These are phyloP conservation scores for Tenualosa thibaudeaui DNA, from an alignment of 2,797 vertebrate species.

Conservation along the genomic window DNA sequence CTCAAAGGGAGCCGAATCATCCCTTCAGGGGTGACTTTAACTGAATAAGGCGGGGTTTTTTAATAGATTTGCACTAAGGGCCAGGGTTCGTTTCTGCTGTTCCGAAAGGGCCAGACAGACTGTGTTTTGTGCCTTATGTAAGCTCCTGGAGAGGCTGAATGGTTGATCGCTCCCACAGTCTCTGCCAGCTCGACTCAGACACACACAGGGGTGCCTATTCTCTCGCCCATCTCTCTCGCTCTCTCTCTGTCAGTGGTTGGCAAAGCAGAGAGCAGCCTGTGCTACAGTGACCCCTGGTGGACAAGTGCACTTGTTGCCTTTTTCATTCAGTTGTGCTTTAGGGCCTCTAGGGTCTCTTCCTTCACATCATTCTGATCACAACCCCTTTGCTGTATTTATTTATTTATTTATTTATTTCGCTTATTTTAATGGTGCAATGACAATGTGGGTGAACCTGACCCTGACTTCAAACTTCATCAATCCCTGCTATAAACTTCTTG, in stretches of 20 bases:
- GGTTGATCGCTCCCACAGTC: slow-evolving; percentile 3
- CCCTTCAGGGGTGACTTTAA: background rate
- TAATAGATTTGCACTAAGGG: background rate
- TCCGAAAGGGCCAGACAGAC: slow-evolving; percentile 25
- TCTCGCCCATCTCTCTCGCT: background rate
- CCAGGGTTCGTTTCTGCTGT: background rate
- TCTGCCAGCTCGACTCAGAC: slow-evolving; percentile 29
- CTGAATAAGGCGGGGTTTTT: slow-evolving; percentile 8
- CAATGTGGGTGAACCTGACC: background rate
- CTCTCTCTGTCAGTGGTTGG: background rate
- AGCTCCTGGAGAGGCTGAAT: slow-evolving; percentile 32
- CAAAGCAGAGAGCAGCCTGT: background rate
- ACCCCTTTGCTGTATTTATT: background rate
- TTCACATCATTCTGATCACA: no score
- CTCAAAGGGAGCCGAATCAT: background rate
- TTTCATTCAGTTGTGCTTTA: background rate
- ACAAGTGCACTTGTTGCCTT: background rate
- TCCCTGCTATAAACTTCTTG: background rate
- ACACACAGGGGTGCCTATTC: background rate
- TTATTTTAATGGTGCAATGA: background rate
- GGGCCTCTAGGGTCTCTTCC: background rate
- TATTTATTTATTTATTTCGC: background rate
- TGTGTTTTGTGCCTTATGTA: slow-evolving; percentile 32
- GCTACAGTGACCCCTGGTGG: slow-evolving; percentile 39
- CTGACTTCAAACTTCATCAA: background rate